A percentile compares a stretch with the other conserved stretches of the same genome.
Evolutionary conservation across 2,888 invertebrate species (phyloP).

Genomic region (Nycteola revayana): DNA sequence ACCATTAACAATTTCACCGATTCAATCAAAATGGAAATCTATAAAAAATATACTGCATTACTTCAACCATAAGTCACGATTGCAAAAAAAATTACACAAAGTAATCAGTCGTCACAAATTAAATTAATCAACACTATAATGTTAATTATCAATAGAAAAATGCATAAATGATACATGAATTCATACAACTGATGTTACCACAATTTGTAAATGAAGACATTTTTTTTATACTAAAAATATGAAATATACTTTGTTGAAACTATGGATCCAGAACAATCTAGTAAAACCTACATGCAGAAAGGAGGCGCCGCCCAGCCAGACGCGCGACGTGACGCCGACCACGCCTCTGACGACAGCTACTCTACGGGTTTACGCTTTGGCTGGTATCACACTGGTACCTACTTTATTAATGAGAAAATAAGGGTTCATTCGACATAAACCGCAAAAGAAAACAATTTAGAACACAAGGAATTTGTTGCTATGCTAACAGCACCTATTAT

Average conservation of each 20-base stretch:
- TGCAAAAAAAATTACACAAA: too few relatives aligned
- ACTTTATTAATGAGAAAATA: conserved; percentile 43
- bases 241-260: conserved; percentile 5
- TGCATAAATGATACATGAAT: too few relatives aligned
- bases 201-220: too few relatives aligned
- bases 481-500: too few relatives aligned
- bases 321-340: conserved; percentile 66
- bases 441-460: conserved; percentile 31
- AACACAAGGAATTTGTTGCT: conserved; percentile 26
- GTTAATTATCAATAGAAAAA: too few relatives aligned
- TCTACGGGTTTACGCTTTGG: conserved; percentile 51
- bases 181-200: too few relatives aligned
- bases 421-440: conserved; percentile 33
- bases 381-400: conserved; percentile 37
- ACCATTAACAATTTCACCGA: background rate
- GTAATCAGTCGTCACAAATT: too few relatives aligned
- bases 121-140: too few relatives aligned
- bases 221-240: too few relatives aligned
- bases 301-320: conserved; percentile 32
- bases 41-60: conserved; percentile 6
- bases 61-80: too few relatives aligned
- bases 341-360: conserved; percentile 59
- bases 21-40: conserved; percentile 3
- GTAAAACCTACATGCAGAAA: conserved; percentile 39
- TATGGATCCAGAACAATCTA: conserved; percentile 53